A percentile compares a stretch with the other conserved stretches of the same genome.
Evolutionary conservation across 2,888 invertebrate species (phyloP).

Genomic region (Labia minor): DNA sequence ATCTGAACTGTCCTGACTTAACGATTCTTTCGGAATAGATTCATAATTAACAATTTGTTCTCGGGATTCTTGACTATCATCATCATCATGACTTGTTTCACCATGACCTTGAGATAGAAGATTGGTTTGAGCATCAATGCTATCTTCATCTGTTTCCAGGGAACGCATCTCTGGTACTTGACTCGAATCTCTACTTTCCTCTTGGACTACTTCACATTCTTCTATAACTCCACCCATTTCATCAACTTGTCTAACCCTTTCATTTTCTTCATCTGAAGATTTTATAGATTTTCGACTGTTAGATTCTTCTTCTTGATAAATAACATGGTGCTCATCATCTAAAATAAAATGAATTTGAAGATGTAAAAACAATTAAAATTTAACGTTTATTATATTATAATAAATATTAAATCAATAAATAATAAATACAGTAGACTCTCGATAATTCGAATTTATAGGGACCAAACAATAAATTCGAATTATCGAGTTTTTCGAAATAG

Average conservation of each 20-base stretch:
- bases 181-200: not conserved
- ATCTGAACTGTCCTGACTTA: not conserved
- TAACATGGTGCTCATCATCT: not conserved
- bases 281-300: not conserved
- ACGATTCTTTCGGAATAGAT: not conserved
- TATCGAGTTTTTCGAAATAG: too few species aligned
- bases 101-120: not conserved
- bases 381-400: too few species aligned
- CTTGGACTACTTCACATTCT: not conserved
- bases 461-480: too few species aligned
- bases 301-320: not conserved
- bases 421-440: too few species aligned
- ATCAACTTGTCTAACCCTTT: not conserved
- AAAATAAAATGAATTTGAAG: not conserved
- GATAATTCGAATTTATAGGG: too few species aligned
- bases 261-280: not conserved
- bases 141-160: not conserved
- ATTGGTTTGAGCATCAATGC: not conserved
- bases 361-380: not conserved
- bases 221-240: not conserved
- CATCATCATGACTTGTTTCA: not conserved
- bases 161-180: not conserved
- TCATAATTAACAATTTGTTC: not conserved
- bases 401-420: too few species aligned
- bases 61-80: not conserved